phyloP scores from a whole-genome alignment of 2,797 vertebrate genomes.

The Silurus aristotelis region DNA sequence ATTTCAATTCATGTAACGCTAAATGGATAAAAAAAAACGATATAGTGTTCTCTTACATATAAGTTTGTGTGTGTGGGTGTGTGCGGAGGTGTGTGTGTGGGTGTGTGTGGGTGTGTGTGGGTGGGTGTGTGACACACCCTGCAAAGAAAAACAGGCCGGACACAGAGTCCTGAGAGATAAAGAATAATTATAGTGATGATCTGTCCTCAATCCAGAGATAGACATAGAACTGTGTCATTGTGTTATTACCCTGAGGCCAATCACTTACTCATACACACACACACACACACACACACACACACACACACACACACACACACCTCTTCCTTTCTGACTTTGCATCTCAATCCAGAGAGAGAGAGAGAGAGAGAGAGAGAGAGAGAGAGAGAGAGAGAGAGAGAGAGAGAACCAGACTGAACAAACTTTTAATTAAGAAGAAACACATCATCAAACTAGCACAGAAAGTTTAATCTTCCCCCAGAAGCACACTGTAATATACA shows the following conservation, averaged over 20 bases:
- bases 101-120: slow-evolving; percentile 60
- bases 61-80: slow-evolving; percentile 48
- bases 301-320: slow-evolving; percentile 25
- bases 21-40: too few relatives aligned
- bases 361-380: slow-evolving; percentile 42
- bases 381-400: slow-evolving; percentile 18
- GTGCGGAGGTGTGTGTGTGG: not conserved
- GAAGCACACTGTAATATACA: slow-evolving; percentile 7
- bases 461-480: slow-evolving; percentile 5
- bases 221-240: slow-evolving; percentile 79
- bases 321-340: slow-evolving; percentile 52
- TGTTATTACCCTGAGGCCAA: slow-evolving; percentile 73
- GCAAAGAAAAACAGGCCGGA: slow-evolving; percentile 61
- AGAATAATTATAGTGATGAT: slow-evolving; percentile 78
- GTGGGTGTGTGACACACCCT: slow-evolving; percentile 38
- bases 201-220: slow-evolving; percentile 82
- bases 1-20: too few relatives aligned
- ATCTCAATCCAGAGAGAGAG: slow-evolving; percentile 51
- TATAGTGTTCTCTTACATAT: slow-evolving; percentile 55
- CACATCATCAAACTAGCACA: slow-evolving; percentile 23
- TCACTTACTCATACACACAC: slow-evolving; percentile 51
- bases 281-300: too few relatives aligned
- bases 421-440: slow-evolving; percentile 40
- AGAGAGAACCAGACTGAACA: slow-evolving; percentile 38
- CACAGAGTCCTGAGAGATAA: slow-evolving; percentile 71